Evolutionary conservation across 2,888 invertebrate species (phyloP).

Genomic region (Yponomeuta plumbellus): DNA sequence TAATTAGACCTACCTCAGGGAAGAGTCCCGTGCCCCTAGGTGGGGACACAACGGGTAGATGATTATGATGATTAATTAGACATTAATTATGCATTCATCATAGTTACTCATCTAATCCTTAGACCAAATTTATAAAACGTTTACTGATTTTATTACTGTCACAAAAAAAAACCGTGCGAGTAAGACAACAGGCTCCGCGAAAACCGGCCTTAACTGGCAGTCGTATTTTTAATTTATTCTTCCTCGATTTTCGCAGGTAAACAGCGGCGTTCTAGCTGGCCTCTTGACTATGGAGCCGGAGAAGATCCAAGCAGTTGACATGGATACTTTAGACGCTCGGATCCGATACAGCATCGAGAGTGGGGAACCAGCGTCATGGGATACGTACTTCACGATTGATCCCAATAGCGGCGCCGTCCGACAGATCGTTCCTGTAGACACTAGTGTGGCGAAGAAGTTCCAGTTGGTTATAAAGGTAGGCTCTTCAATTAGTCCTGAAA

Average conservation of each 20-base stretch:
- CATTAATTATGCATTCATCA: no score
- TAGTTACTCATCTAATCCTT: no score
- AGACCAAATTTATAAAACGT: no score
- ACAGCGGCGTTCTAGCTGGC: constrained; percentile 88
- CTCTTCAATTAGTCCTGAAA: neutral
- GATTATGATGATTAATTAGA: no score
- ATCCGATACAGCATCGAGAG: constrained; percentile 89
- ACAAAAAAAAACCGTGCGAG: no score
- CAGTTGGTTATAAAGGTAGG: constrained; percentile 86
- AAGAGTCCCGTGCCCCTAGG: no score
- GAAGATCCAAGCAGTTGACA: constrained; percentile 92
- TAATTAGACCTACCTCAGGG: no score
- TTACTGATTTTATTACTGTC: no score
- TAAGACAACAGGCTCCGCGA: no score
- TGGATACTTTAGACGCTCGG: constrained; percentile 90
- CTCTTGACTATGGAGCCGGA: constrained; percentile 89
- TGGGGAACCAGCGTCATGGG: constrained; percentile 86
- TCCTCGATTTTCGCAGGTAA: constrained; percentile 71
- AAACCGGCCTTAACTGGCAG: no score
- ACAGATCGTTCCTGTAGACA: constrained; percentile 88
- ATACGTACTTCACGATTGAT: constrained; percentile 90
- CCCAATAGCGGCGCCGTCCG: constrained; percentile 86
- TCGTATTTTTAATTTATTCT: neutral
- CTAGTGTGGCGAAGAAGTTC: constrained; percentile 86
- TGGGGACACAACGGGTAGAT: no score